These are phyloP conservation scores for Drosophila pandora DNA, from an alignment of 1,140 invertebrate species.

Conservation along the genomic window DNA sequence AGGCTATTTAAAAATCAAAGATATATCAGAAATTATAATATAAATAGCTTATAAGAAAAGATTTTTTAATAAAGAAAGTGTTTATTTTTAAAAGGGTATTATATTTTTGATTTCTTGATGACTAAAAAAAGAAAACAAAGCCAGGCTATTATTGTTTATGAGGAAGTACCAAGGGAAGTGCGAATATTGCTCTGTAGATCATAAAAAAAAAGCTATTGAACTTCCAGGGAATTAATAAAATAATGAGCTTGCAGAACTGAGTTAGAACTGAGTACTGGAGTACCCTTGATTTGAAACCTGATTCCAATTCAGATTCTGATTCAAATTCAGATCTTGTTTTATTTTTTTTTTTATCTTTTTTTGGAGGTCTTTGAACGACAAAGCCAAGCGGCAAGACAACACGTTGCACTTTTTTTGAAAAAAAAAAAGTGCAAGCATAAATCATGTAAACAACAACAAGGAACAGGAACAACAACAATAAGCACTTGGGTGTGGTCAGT, in stretches of 20 bases:
- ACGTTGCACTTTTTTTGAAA: slow-evolving; percentile 40
- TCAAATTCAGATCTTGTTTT: slow-evolving; percentile 15
- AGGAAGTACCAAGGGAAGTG: no score
- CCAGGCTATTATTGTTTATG: neutral
- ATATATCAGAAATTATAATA: no score
- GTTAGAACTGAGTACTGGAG: no score
- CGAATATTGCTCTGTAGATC: neutral
- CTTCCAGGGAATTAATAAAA: neutral
- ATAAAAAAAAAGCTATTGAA: neutral
- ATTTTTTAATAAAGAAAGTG: no score
- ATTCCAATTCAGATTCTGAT: slow-evolving; percentile 12
- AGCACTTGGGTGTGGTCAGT: slow-evolving; percentile 63
- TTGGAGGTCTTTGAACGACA: slow-evolving; percentile 62
- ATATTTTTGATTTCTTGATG: no score
- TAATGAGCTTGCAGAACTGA: neutral
- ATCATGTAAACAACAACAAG: slow-evolving; percentile 44
- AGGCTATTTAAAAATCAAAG: no score
- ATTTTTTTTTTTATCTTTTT: neutral
- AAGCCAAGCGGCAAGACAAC: slow-evolving; percentile 12
- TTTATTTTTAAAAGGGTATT: neutral
- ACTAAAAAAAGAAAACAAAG: no score
- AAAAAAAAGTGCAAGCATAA: slow-evolving; percentile 47
- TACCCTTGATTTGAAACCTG: slow-evolving; percentile 20
- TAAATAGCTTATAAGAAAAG: no score
- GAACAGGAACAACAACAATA: slow-evolving; percentile 42